Evolutionary conservation across 2,797 vertebrate species (phyloP), one percentile per base, ranked within the genome.

Genomic region (Mallotus villosus): DNA sequence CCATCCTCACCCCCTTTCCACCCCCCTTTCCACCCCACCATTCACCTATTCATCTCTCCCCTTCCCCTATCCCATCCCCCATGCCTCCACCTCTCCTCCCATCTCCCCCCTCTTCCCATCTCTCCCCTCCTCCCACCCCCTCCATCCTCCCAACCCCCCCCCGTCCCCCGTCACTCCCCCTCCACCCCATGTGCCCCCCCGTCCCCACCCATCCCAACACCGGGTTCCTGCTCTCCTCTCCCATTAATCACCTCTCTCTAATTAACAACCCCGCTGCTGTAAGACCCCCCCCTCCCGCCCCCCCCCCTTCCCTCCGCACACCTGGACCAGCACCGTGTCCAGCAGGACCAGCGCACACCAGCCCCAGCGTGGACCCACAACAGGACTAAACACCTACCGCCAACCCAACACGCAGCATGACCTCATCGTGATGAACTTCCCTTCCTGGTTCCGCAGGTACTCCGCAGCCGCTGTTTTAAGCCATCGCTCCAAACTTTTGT

Each of bases 191-290:
- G 77, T 82, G 75, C 76, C 75, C 74, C 70, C 32, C 34, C 16
- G 1, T 4, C 29, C 27, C 64, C 41, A 25, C 80, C 84, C 73
- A 84, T 86, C 77, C 80, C 73, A 87, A 88, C 84, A 79, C 83
- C 78, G 81, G 73, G 71, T 83, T 78, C 81, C 76, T 78, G 29
- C 85, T 84, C 80, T 75, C 82, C 85, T 82, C 81, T 89, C 86
- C 95, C 96, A 98, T 98, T 97, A 98, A 98, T 98, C 97, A 98
- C 89, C 75, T 88, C 91, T 92, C 94, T 93, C 96, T 98, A 99
- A 98, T 99, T 98, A 98, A 98, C 97, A 96, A 96, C 93, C 95
- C 94, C 92, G 94, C 86, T 81, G 86, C 92, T 91, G 89, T 88
- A 81, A 83, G 84, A 88, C 87, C 87, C 89, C 86, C 84, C 86